Base-by-base conservation (phyloP, 2,888 invertebrate genomes). In the Noctuana brunneofusca region DNA sequence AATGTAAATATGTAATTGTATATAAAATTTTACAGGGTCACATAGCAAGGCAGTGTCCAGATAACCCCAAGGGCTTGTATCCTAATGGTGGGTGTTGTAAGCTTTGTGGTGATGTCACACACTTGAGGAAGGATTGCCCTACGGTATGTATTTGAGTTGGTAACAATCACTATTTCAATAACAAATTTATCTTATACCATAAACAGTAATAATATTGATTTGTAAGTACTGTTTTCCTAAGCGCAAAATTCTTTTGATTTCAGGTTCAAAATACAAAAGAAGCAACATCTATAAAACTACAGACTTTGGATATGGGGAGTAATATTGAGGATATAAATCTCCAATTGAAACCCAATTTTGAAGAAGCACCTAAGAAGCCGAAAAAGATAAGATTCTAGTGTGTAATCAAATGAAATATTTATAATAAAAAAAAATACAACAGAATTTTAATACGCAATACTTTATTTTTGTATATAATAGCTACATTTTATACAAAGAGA, bases 1-100 rank as follows among this genome's bases (percentile, higher is more conserved):
- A 35, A 35, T 11, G 11, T 35, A 35, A 35, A n/a, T 6, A 35
- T n/a, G 3, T 35, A 27, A 30, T 8, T 30, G 3, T 22, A 8
- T n/a, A 8, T n/a, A 49, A 12, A 49, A 24, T 24, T 56, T 84
- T 81, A 24, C 79, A 92, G 84, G 98, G 98, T 5, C 98, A 98
- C 81, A 95, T 98, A 71, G 95, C 97, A 0, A 93, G 95, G 65
- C 96, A 97, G 75, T 98, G 98, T 83, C 96, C 97, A 3, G 95
- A 97, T 76, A 98, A 98, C 89, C 95, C 95, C 0, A 94, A 94
- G 75, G 98, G 98, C 0, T 84, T 97, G 6, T 98, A 97, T 87
- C 97, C 97, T 0, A 94, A 96, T 83, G 97, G 96, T 38, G 96
- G 96, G 1, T 86, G 92, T n/a, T 97, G 97, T 78, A 96, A 95